phyloP scores from a whole-genome alignment of 2,113 vertebrate species.

The Eudyptes chrysolophus region DNA sequence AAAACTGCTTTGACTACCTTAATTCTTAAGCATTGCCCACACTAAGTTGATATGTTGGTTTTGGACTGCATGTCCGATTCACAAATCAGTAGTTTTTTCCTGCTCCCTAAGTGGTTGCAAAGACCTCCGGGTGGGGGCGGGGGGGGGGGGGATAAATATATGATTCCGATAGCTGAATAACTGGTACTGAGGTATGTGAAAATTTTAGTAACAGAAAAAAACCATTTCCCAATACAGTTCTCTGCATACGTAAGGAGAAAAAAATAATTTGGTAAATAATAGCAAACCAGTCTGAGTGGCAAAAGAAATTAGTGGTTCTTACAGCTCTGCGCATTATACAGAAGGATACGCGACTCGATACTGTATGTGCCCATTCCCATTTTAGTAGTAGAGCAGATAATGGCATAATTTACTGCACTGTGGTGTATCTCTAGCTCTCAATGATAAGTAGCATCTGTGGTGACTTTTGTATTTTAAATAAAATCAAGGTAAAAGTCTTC shows the following conservation, averaged over 20 bases:
- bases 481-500: background rate
- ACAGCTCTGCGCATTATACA: accelerated
- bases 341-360: accelerated
- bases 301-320: background rate
- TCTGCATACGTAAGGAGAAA: background rate
- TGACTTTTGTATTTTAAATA: background rate
- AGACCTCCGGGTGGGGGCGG: background rate
- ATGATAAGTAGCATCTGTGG: background rate
- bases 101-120: background rate
- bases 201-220: background rate
- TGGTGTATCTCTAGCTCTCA: background rate
- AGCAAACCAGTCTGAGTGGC: background rate
- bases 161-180: background rate
- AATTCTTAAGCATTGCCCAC: background rate
- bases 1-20: background rate
- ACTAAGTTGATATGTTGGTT: background rate
- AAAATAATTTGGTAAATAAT: background rate
- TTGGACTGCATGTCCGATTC: background rate
- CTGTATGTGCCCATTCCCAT: accelerated
- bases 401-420: background rate
- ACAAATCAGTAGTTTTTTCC: background rate
- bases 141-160: background rate
- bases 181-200: background rate
- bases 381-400: background rate
- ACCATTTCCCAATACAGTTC: background rate